phyloP scores from a whole-genome alignment of 2,797 vertebrate species.

The Centroberyx gerrardi region DNA sequence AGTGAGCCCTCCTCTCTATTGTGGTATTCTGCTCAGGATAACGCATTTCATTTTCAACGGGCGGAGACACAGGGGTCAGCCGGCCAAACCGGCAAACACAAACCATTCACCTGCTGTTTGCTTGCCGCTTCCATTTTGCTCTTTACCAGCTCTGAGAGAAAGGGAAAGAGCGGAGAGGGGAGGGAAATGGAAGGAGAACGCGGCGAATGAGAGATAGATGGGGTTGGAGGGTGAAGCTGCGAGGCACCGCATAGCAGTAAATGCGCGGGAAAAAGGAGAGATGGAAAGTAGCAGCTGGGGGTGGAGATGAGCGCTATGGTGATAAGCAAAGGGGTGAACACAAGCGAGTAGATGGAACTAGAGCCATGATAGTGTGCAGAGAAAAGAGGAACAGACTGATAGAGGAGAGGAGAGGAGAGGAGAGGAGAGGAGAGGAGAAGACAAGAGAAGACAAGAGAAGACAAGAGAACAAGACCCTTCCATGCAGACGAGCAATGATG shows the following conservation, averaged over 20 bases:
- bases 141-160: slow-evolving; percentile 21
- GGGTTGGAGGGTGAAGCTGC: slow-evolving; percentile 32
- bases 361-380: background rate
- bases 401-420: background rate
- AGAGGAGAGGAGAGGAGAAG: background rate
- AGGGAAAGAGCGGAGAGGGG: background rate
- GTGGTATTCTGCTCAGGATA: slow-evolving; percentile 8
- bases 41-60: slow-evolving; percentile 14
- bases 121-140: background rate
- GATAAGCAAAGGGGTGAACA: slow-evolving; percentile 53
- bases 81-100: slow-evolving; percentile 18
- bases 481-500: background rate
- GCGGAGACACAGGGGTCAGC: slow-evolving; percentile 31
- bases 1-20: background rate
- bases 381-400: background rate
- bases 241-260: slow-evolving; percentile 37
- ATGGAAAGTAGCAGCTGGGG: slow-evolving; percentile 13
- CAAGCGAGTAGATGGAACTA: slow-evolving; percentile 2
- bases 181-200: slow-evolving; percentile 15
- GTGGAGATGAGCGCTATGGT: slow-evolving; percentile 43
- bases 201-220: slow-evolving; percentile 19
- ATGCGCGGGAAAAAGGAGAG: slow-evolving; percentile 14
- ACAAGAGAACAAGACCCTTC: background rate
- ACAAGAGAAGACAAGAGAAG: background rate
- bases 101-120: slow-evolving; percentile 22